Percentiles rank a stretch among this genome's conserved stretches.
Conservation (phyloP, 2,113 vertebrate genomes). For the Dromiciops gliroides region DNA sequence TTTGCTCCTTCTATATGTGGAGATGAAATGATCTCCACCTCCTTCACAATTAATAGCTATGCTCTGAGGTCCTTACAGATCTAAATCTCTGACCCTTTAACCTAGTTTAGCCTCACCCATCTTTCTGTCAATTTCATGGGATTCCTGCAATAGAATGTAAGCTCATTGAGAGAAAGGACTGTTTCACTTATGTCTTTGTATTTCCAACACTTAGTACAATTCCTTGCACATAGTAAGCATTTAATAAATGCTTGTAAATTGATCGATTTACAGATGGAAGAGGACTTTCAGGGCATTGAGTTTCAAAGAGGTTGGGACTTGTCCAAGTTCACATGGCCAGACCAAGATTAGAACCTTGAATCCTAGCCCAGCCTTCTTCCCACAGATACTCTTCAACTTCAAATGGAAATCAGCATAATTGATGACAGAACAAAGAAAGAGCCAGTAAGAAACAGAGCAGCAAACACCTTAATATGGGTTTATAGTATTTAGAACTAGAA, state of each 20-base stretch:
- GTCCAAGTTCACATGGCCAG: background rate
- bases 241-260: background rate
- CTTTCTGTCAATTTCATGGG: background rate
- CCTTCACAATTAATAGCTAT: background rate
- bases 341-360: background rate
- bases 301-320: background rate
- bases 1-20: background rate
- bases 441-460: background rate
- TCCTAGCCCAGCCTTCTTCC: background rate
- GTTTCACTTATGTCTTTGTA: background rate
- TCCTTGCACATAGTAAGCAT: background rate
- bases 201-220: background rate
- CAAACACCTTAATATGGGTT: background rate
- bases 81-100: background rate
- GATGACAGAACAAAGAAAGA: background rate
- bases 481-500: background rate
- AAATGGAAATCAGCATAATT: background rate
- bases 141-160: background rate
- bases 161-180: background rate
- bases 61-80: background rate
- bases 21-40: background rate
- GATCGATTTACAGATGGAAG: background rate
- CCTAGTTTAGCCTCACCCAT: background rate
- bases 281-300: background rate
- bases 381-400: background rate